phyloP scores from a whole-genome alignment of 2,888 invertebrate genomes.

The Nezara viridula region DNA sequence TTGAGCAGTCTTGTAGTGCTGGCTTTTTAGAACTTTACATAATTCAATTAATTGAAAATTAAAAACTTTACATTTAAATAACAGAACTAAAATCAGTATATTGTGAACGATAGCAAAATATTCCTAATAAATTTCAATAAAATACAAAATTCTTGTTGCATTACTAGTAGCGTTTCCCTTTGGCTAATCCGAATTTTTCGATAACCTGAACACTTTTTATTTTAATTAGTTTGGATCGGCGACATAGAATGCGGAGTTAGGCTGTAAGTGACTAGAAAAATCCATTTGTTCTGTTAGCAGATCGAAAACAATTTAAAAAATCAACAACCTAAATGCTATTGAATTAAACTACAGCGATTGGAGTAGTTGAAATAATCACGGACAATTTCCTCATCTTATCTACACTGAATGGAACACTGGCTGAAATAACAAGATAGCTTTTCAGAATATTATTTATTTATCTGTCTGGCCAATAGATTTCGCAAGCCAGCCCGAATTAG shows the following conservation, averaged over 20 bases:
- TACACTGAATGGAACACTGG: background rate
- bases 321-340: background rate
- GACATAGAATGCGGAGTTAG: background rate
- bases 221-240: background rate
- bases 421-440: background rate
- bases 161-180: rapidly evolving
- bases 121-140: too few relatives aligned
- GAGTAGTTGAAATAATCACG: background rate
- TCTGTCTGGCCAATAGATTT: background rate
- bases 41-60: too few relatives aligned
- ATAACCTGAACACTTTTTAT: background rate
- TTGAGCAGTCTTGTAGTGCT: too few relatives aligned
- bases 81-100: too few relatives aligned
- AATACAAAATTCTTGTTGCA: too few relatives aligned
- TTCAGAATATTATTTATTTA: background rate
- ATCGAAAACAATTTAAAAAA: background rate
- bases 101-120: too few relatives aligned
- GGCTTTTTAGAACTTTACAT: too few relatives aligned
- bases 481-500: background rate
- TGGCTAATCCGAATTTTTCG: background rate
- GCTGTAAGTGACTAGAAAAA: background rate
- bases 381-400: background rate
- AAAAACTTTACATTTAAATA: too few relatives aligned
- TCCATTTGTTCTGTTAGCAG: background rate
- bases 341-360: background rate